Percentiles rank a stretch among this genome's conserved stretches.
phyloP scores from a whole-genome alignment of 1,140 invertebrate species.

The Nautilus pompilius region DNA sequence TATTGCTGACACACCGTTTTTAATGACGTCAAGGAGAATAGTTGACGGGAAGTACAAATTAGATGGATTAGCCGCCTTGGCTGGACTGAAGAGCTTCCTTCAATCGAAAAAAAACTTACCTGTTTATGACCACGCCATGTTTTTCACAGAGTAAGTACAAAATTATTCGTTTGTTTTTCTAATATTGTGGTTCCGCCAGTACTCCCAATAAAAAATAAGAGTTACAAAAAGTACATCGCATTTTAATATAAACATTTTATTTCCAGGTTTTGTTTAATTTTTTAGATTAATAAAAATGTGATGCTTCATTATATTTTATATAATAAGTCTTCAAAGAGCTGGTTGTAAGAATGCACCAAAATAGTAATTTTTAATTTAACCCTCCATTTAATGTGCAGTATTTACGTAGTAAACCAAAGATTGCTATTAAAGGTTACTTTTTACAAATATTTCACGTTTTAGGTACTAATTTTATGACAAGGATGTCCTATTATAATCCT shows the following conservation, averaged over 20 bases:
- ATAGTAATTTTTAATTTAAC: no score
- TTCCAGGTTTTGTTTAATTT: no score
- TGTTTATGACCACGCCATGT: conserved; percentile 20
- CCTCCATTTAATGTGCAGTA: no score
- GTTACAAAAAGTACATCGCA: not conserved
- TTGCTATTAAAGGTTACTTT: no score
- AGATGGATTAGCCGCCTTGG: conserved; percentile 15
- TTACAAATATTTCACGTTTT: no score
- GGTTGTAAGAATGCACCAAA: no score
- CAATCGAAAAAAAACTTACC: conserved; percentile 13
- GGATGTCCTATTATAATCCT: no score
- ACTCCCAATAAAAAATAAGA: not conserved
- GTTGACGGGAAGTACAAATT: conserved; percentile 11
- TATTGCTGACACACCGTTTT: conserved; percentile 14
- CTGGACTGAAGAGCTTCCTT: conserved; percentile 16
- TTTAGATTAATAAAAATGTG: no score
- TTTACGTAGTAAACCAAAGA: no score
- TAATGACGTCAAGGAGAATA: conserved; percentile 12
- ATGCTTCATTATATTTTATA: no score
- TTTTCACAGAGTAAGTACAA: conserved; percentile 26
- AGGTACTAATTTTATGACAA: no score
- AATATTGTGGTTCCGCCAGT: not conserved
- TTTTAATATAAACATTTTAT: not conserved
- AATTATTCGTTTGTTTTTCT: conserved; percentile 16
- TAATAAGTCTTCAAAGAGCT: no score